Base-by-base conservation (phyloP, 2,113 vertebrate species). In the Bufo gargarizans region DNA sequence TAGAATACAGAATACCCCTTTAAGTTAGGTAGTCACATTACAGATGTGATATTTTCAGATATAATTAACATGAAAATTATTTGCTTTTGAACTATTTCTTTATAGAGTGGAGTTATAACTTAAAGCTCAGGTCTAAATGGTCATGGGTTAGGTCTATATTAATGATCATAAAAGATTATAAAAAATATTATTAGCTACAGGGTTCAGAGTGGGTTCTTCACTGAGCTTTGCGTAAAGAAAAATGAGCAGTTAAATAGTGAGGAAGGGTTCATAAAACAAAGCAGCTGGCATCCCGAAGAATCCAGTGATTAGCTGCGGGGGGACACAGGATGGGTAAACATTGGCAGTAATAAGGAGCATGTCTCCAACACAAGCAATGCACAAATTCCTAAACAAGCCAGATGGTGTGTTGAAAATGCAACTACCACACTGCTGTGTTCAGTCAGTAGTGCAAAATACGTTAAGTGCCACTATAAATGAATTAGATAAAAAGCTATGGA, bases 341-440 rank as follows among this genome's bases (percentile, higher is more conserved):
- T 89, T 89, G 87, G 81, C 82, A 89, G 61, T 69, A 84, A 89
- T 55, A 84, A 84, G 65, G 43, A 77, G 82, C 72, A 89, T 84
- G 87, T 71, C 72, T 77, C 11, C 13, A 84, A 88, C 72, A 88
- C 80, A 84, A 78, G 81, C 74, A 83, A 88, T 89, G 78, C 81
- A 89, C 74, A 89, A 77, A 89, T 78, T 84, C 72, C 74, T 84
- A 89, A 89, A 89, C 87, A 84, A 84, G 81, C 81, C 87, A 89
- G 87, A 89, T 89, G 87, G 87, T 89, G 33, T 78, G 50, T 61
- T 65, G 81, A 88, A 82, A 82, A 77, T 4, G 43, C 14, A 77
- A 72, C 80, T 58, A 88, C 61, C 49, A 56, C 80, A 77, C 87
- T 88, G 86, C 86, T 84, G 87, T 89, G 87, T 84, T 84, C 87